phyloP scores from a whole-genome alignment of 2,888 invertebrate species.

The Homarus gammarus region DNA sequence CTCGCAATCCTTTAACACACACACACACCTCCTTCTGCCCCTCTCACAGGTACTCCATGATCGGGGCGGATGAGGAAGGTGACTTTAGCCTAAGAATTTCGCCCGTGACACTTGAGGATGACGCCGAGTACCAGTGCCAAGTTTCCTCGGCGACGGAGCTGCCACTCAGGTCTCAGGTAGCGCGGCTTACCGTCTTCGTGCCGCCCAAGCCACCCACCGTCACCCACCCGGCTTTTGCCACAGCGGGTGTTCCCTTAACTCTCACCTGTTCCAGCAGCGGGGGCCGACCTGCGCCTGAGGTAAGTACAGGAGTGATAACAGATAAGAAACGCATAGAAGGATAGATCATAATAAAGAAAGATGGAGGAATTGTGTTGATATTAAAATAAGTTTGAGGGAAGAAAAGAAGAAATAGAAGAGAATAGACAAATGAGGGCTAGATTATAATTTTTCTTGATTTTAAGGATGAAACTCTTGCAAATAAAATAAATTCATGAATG shows the following conservation, averaged over 20 bases:
- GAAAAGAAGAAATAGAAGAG: too few relatives aligned
- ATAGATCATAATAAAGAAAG: too few relatives aligned
- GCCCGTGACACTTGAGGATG: conserved; percentile 93
- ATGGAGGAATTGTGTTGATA: too few relatives aligned
- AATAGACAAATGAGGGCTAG: too few relatives aligned
- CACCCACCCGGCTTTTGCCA: conserved; percentile 89
- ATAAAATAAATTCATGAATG: too few relatives aligned
- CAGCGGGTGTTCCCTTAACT: conserved; percentile 93
- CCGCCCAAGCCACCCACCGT: conserved; percentile 95
- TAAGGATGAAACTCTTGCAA: too few relatives aligned
- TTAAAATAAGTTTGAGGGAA: too few relatives aligned
- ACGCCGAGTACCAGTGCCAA: conserved; percentile 96
- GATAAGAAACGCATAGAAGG: too few relatives aligned
- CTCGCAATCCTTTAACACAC: too few relatives aligned
- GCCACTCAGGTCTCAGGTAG: conserved; percentile 91
- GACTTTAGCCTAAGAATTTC: conserved; percentile 95
- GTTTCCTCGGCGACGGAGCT: conserved; percentile 85
- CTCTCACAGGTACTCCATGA: conserved; percentile 87
- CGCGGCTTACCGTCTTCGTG: conserved; percentile 90
- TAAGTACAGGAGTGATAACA: too few relatives aligned
- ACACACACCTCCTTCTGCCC: neutral
- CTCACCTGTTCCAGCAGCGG: conserved; percentile 93
- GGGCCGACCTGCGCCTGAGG: conserved; percentile 97
- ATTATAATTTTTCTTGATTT: too few relatives aligned
- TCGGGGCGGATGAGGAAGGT: conserved; percentile 96